These are phyloP conservation scores for Sialis lutaria DNA, from an alignment of 2,888 invertebrate species.

Conservation along the genomic window DNA sequence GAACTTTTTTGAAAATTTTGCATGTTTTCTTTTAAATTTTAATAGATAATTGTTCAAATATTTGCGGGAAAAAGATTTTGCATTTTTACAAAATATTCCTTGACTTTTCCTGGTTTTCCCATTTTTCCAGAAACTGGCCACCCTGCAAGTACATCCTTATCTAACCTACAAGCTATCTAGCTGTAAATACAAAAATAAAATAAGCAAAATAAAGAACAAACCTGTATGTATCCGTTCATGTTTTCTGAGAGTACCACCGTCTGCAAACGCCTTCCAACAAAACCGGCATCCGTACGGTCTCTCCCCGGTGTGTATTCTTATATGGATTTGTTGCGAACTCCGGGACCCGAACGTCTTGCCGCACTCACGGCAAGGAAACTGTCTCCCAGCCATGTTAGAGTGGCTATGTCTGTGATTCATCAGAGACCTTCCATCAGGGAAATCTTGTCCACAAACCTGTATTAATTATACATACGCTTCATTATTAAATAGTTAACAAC, in stretches of 20 bases:
- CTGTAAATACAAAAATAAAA: slow-evolving; percentile 21
- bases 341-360: slow-evolving; percentile 76
- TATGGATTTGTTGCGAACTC: slow-evolving; percentile 72
- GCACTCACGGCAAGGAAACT: slow-evolving; percentile 69
- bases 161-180: no score
- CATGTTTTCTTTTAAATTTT: no score
- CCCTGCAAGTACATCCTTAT: no score
- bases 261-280: slow-evolving; percentile 81
- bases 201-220: slow-evolving; percentile 15
- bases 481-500: no score
- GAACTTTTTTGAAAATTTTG: no score
- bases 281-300: slow-evolving; percentile 70
- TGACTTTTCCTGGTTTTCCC: no score
- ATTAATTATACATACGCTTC: no score
- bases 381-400: slow-evolving; percentile 31
- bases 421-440: slow-evolving; percentile 48
- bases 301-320: slow-evolving; percentile 72
- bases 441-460: slow-evolving; percentile 43
- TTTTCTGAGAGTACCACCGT: slow-evolving; percentile 69
- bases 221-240: slow-evolving; percentile 73
- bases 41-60: no score
- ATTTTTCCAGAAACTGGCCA: no score
- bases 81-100: no score
- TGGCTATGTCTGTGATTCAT: slow-evolving; percentile 54
- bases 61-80: no score